phyloP scores from a whole-genome alignment of 2,888 invertebrate species.

The Tricholauxania praeusta region DNA sequence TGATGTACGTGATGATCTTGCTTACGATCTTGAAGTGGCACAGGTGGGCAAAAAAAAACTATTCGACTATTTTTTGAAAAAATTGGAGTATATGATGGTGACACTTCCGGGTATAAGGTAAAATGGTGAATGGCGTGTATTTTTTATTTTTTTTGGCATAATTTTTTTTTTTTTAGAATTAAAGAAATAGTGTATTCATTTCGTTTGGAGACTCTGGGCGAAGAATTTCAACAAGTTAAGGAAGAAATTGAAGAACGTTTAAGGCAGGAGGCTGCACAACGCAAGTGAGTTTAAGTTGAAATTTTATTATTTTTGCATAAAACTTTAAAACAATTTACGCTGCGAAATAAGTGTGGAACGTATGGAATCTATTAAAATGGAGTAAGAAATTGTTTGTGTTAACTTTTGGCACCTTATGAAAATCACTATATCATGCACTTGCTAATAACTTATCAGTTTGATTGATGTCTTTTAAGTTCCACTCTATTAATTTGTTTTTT shows the following conservation, averaged over 20 bases:
- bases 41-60: conserved; percentile 74
- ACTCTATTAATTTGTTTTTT: too few relatives aligned
- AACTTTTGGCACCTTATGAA: not conserved
- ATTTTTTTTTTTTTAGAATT: not conserved
- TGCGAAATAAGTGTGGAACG: conserved; percentile 11
- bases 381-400: not conserved
- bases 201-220: conserved; percentile 74
- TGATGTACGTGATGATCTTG: conserved; percentile 75
- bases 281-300: conserved; percentile 54
- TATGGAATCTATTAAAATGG: not conserved
- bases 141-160: not conserved
- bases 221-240: conserved; percentile 71
- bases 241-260: conserved; percentile 73
- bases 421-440: not conserved
- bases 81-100: conserved; percentile 76
- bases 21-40: conserved; percentile 79
- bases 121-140: conserved; percentile 48
- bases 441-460: too few relatives aligned
- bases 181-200: conserved; percentile 70
- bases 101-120: conserved; percentile 72
- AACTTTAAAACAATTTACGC: not conserved
- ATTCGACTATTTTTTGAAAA: conserved; percentile 75
- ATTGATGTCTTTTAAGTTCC: too few relatives aligned
- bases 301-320: not conserved
- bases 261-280: conserved; percentile 69